Percentiles rank a stretch among this genome's conserved stretches.
phyloP scores from a whole-genome alignment of 1,140 invertebrate species.

The Solenopsis invicta region DNA sequence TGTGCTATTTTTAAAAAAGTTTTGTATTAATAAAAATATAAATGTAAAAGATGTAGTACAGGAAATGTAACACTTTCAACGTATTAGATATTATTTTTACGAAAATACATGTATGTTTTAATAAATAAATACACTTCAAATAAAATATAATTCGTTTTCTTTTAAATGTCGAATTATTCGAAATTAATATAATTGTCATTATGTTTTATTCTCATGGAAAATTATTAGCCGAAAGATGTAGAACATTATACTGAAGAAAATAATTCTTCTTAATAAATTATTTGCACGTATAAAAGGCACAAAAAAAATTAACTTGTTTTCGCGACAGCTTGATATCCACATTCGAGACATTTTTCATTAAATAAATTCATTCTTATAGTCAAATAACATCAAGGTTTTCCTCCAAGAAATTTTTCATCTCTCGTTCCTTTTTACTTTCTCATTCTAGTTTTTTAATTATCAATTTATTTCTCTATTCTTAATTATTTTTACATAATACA shows the following conservation, averaged over 20 bases:
- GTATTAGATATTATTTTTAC: background rate
- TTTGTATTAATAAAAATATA: background rate
- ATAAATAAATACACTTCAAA: background rate
- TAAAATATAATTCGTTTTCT: background rate
- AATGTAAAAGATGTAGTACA: background rate
- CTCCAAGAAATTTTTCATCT: conserved; percentile 6
- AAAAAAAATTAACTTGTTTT: background rate
- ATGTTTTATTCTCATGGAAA: background rate
- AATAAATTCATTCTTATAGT: background rate
- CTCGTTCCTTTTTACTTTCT: background rate
- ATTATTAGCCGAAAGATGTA: background rate
- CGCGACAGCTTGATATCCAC: background rate
- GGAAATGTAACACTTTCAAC: background rate
- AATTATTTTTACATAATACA: background rate
- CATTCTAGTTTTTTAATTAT: background rate
- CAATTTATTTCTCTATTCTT: background rate
- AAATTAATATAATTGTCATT: background rate
- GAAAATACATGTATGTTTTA: background rate
- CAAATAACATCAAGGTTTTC: conserved; percentile 9
- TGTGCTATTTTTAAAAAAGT: background rate
- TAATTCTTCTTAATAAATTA: conserved; percentile 2
- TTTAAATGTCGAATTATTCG: background rate
- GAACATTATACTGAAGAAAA: background rate
- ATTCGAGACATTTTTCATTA: background rate
- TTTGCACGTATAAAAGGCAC: background rate